Percentiles rank a stretch among this genome's conserved stretches.
Conservation (phyloP, 2,797 vertebrate genomes). For the Zenarchopterus dispar region DNA sequence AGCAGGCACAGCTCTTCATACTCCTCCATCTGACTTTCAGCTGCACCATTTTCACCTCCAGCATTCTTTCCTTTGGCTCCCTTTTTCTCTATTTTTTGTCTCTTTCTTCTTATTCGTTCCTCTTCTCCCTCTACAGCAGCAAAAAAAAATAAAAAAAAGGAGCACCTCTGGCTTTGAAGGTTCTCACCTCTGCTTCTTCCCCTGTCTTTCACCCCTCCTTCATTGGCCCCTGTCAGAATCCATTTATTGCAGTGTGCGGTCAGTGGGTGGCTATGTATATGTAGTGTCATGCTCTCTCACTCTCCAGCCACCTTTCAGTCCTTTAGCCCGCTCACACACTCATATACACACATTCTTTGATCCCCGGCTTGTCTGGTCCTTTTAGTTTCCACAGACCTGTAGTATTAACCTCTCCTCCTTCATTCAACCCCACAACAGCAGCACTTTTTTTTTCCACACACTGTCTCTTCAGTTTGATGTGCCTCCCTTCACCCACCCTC, state of each 20-base stretch:
- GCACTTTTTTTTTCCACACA: slow-evolving; percentile 53
- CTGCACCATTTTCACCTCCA: slow-evolving; percentile 61
- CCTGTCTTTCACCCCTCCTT: slow-evolving; percentile 28
- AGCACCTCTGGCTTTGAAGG: slow-evolving; percentile 58
- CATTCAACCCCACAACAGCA: slow-evolving; percentile 32
- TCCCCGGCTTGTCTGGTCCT: slow-evolving; percentile 74
- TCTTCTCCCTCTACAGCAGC: slow-evolving; percentile 19
- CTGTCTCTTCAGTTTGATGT: slow-evolving; percentile 64
- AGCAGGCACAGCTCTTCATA: slow-evolving; percentile 65
- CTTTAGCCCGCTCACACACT: slow-evolving; percentile 28
- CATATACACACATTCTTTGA: slow-evolving; percentile 63
- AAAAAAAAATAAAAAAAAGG: slow-evolving; percentile 11
- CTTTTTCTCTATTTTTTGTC: slow-evolving; percentile 20
- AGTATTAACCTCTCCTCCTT: slow-evolving; percentile 72
- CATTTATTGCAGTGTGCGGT: slow-evolving; percentile 70
- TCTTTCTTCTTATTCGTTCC: slow-evolving; percentile 9
- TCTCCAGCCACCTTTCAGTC: slow-evolving; percentile 56
- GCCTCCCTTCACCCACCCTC: slow-evolving; percentile 28
- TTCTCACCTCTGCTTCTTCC: slow-evolving; percentile 24
- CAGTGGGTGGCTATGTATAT: slow-evolving; percentile 74
- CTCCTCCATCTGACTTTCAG: slow-evolving; percentile 55
- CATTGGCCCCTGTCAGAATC: slow-evolving; percentile 65
- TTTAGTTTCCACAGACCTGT: slow-evolving; percentile 73
- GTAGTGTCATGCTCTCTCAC: slow-evolving; percentile 71
- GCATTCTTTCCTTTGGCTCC: slow-evolving; percentile 36